A percentile compares a stretch with the other conserved stretches of the same genome.
These are phyloP conservation scores for Holacanthus passer DNA, from an alignment of 2,113 vertebrate species.

Conservation along the genomic window DNA sequence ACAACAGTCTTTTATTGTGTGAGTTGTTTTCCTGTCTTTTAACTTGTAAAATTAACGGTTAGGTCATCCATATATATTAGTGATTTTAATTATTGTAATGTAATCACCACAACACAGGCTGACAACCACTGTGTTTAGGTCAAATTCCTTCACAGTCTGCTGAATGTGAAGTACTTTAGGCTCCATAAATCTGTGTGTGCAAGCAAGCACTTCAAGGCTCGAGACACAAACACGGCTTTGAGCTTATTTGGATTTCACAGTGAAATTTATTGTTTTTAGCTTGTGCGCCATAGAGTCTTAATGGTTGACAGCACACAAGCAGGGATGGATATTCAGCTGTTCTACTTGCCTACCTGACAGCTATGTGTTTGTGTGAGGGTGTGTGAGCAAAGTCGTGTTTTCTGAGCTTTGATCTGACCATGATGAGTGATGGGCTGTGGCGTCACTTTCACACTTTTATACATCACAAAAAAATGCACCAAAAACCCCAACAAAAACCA, in stretches of 20 bases:
- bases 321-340: conserved; percentile 34
- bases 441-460: background rate
- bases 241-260: conserved; percentile 32
- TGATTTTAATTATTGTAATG: conserved; percentile 40
- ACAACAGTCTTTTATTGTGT: background rate
- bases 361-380: conserved; percentile 3
- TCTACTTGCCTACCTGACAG: conserved; percentile 30
- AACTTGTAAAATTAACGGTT: background rate
- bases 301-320: conserved; percentile 22
- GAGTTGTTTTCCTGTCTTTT: background rate
- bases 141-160: conserved; percentile 72
- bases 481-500: too few relatives aligned
- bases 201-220: conserved; percentile 20
- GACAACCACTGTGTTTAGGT: conserved; percentile 44
- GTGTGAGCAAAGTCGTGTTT: background rate
- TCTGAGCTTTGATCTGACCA: conserved; percentile 24
- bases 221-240: conserved; percentile 24
- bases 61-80: background rate
- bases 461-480: too few relatives aligned
- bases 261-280: conserved; percentile 47
- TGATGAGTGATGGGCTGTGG: background rate
- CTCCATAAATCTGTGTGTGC: conserved; percentile 53
- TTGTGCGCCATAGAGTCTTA: conserved; percentile 9
- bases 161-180: conserved; percentile 38
- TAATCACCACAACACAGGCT: background rate